Evolutionary conservation across 1,140 invertebrate genomes (phyloP), one percentile per base, ranked within the genome.

Genomic region (Antheraea mylitta): DNA sequence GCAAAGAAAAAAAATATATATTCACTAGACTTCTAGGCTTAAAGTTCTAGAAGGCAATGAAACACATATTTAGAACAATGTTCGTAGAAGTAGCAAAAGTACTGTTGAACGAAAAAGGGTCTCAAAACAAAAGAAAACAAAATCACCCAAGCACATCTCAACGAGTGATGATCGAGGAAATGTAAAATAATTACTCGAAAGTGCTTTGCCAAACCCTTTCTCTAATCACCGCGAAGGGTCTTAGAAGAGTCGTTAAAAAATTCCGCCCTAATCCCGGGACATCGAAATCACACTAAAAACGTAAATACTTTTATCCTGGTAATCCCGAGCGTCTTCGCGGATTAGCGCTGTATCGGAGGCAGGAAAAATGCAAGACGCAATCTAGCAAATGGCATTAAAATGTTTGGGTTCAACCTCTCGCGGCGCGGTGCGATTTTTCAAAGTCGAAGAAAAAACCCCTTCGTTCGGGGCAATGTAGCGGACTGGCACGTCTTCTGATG

Each of bases 321-420:
- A 90, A 90, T 90, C 85, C 83, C 72, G 75, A 76, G 81, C 83
- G 86, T 90, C 87, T 90, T 92, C 87, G 85, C 89, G 87, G 89
- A 91, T 91, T 92, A 91, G 78, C 90, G 80, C 78, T 80, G 81
- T 82, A 85, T 76, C 75, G 76, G 81, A 74, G 77, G 78, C 69
- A 73, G 82, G 85, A 92, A 92, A 90, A 92, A 92, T 90, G 87
- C 90, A 92, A 89, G 87, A 84, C 81, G 84, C 86, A 92, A 92
- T 92, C 89, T 92, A 90, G 83, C 84, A 92, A 92, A 91, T 92
- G 86, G 90, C 83, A 92, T 92, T 92, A 91, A 91, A 91, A 92
- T 90, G 90, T 90, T 90, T 89, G 81, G 83, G 76, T 77, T 86
- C 82, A 89, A 90, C 87, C 90, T 90, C 84, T 89, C 85, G 80